These are phyloP conservation scores for Quadriops clusia DNA, from an alignment of 2,888 invertebrate genomes.

Conservation along the genomic window DNA sequence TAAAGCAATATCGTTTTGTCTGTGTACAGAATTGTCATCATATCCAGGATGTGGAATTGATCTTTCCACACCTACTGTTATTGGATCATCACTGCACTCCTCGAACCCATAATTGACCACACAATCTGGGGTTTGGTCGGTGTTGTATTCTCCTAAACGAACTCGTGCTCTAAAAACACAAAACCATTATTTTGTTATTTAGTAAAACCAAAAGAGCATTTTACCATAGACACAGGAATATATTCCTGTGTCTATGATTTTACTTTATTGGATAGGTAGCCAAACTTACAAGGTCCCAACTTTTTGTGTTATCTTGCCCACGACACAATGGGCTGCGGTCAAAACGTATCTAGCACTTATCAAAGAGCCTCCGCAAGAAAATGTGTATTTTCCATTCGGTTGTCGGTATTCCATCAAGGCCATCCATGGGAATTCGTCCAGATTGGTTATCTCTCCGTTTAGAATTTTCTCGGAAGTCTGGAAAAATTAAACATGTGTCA, in stretches of 20 bases:
- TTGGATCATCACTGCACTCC: conserved; percentile 31
- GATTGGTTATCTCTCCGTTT: conserved; percentile 28
- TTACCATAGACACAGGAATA: background rate
- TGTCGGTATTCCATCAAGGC: conserved; percentile 41
- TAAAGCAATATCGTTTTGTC: conserved; percentile 34
- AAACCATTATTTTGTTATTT: no score
- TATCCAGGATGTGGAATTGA: conserved; percentile 30
- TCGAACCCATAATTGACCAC: conserved; percentile 28
- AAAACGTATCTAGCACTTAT: conserved; percentile 46
- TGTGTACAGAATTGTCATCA: conserved; percentile 25
- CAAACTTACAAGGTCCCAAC: conserved; percentile 3
- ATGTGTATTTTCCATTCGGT: conserved; percentile 22
- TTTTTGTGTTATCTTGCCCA: background rate
- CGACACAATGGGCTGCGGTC: conserved; percentile 51
- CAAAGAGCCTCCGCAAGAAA: conserved; percentile 46
- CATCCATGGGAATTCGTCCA: conserved; percentile 56
- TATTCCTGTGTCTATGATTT: background rate
- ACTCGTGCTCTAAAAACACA: conserved; percentile 43
- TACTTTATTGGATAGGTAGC: no score
- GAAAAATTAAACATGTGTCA: no score
- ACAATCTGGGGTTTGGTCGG: conserved; percentile 49
- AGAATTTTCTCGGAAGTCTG: no score
- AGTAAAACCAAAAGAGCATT: background rate
- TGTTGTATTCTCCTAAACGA: conserved; percentile 56
- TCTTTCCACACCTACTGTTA: conserved; percentile 31